Evolutionary conservation across 2,888 invertebrate species (phyloP), one percentile per base, ranked within the genome.

Genomic region (Trimorus sp.): DNA sequence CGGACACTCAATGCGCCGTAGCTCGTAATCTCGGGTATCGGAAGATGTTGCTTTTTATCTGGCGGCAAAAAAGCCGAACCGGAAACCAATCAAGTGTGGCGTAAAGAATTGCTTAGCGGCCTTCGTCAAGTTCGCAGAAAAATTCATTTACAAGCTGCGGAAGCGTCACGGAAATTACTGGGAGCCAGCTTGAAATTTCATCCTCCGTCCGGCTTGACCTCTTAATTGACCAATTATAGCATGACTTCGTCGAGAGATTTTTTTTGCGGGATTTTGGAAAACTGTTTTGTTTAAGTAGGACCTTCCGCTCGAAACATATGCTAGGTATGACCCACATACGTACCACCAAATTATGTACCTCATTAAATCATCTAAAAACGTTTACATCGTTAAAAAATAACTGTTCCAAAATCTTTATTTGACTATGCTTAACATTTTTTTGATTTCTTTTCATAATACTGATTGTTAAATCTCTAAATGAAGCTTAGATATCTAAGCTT

Each of bases 41-140:
- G 65, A 73, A 70, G 70, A 78, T 37, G 54, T 38, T 38, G 7
- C 15, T 71, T 70, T 82, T 81, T 73, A 66, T 37, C 45, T 45
- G 53, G 0, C 66, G 49, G 26, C 38, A 69, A 81, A 77, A 76
- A 71, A 66, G 15, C 14, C 14, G 37, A 42, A 77, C 76, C 81
- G 81, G 82, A 78, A 82, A 82, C 73, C 75, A 75, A 82, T 70
- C 78, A 71, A 82, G 68, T 75, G 63, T 69, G 65, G 80, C 76
- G 75, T 75, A 71, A 68, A 76, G 75, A 82, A 74, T 75, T 63
- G 74, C 75, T 74, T 59, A 48, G 15, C 75, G 75, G 45, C 79
- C 79, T 79, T 79, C 82, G 66, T 11, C 49, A 66, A 68, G 45
- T 80, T 80, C 80, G 80, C 75, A 70, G 80, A 75, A 80, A 75